phyloP scores from a whole-genome alignment of 2,888 invertebrate species.

The Geotrupes spiniger region DNA sequence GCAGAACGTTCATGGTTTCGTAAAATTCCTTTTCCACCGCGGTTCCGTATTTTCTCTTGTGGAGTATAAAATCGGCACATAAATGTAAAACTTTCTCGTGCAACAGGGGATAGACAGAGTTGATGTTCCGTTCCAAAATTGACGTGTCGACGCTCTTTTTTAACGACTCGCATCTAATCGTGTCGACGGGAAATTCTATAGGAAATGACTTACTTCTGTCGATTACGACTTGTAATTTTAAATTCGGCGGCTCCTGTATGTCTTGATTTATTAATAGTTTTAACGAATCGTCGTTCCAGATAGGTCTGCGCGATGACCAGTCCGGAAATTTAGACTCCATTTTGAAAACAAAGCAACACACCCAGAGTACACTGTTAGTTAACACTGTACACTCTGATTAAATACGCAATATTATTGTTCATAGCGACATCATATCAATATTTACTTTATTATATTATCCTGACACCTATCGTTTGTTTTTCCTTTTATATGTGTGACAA shows the following conservation, averaged over 20 bases:
- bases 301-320: constrained; percentile 13
- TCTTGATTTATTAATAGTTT: constrained; percentile 6
- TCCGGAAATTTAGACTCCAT: constrained; percentile 17
- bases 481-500: no score
- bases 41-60: constrained; percentile 52
- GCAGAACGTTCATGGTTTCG: constrained; percentile 48
- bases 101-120: constrained; percentile 65
- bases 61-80: constrained; percentile 62
- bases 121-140: constrained; percentile 48
- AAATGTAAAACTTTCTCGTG: constrained; percentile 64
- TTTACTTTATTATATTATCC: no score
- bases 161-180: constrained; percentile 38
- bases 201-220: constrained; percentile 46
- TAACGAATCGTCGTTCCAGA: constrained; percentile 14
- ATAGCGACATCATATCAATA: no score
- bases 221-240: constrained; percentile 36
- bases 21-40: constrained; percentile 43
- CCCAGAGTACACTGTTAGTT: no score
- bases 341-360: no score
- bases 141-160: constrained; percentile 25
- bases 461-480: no score
- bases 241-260: background rate
- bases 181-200: constrained; percentile 46
- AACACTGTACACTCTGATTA: no score
- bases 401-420: no score